Evolutionary conservation across 2,797 vertebrate species (phyloP).

Genomic region (Centroberyx gerrardi): DNA sequence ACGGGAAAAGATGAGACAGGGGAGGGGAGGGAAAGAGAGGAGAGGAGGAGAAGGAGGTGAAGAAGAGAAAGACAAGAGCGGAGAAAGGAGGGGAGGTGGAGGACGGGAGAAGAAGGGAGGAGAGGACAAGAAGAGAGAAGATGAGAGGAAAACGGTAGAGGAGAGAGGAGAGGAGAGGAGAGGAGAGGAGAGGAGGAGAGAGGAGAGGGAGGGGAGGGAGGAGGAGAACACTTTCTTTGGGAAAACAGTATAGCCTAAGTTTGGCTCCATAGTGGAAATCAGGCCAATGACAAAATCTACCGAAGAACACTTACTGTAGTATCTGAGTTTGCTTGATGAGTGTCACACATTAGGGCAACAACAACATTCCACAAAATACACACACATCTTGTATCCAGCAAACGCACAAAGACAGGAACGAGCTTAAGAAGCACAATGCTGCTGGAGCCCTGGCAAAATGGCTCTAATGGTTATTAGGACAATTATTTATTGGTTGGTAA

Average conservation of each 20-base stretch:
- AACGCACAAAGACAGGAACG: not conserved
- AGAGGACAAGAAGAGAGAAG: not conserved
- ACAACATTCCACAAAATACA: not conserved
- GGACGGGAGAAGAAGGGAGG: constrained; percentile 11
- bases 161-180: not conserved
- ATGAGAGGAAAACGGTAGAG: constrained; percentile 1
- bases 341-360: not conserved
- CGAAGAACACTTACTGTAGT: not conserved
- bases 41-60: not conserved
- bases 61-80: not conserved
- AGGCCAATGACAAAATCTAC: not conserved
- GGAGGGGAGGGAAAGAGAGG: not conserved
- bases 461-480: not conserved
- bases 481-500: constrained; percentile 1
- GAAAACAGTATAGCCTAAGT: not conserved
- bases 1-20: constrained; percentile 16
- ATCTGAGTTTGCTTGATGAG: not conserved
- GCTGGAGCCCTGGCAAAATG: not conserved
- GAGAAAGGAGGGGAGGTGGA: constrained; percentile 2
- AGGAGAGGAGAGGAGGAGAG: not conserved
- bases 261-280: not conserved
- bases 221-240: not conserved
- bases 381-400: not conserved
- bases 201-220: not conserved
- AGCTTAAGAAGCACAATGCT: not conserved